These are phyloP conservation scores for Acanthurus leucopareius DNA, from an alignment of 2,797 vertebrate species.

Conservation along the genomic window DNA sequence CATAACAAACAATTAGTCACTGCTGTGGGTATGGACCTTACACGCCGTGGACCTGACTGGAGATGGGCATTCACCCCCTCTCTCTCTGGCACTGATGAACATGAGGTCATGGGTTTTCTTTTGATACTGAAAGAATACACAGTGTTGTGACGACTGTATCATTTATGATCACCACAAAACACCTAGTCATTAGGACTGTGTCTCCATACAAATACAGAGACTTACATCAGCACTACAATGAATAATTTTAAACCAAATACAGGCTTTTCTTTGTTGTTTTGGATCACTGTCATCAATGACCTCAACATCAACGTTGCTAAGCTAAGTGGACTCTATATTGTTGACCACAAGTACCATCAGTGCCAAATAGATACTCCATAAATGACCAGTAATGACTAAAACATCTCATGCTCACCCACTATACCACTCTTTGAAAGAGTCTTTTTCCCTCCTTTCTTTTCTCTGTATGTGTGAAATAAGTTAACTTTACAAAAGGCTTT, in stretches of 20 bases:
- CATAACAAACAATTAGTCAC: conserved; percentile 90
- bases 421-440: not conserved
- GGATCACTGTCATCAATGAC: not conserved
- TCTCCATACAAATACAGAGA: too few relatives aligned
- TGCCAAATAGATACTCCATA: not conserved
- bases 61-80: conserved; percentile 57
- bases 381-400: too few relatives aligned
- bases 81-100: conserved; percentile 24
- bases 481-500: not conserved
- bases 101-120: conserved; percentile 11
- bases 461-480: not conserved
- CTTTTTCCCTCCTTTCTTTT: not conserved
- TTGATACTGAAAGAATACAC: conserved; percentile 12
- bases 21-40: conserved; percentile 72
- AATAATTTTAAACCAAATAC: not conserved
- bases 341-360: not conserved
- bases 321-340: not conserved
- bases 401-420: not conserved
- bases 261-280: conserved; percentile 7
- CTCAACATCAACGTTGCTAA: not conserved
- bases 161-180: not conserved
- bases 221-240: too few relatives aligned
- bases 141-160: not conserved
- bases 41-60: conserved; percentile 55
- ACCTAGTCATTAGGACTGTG: too few relatives aligned